These are phyloP conservation scores for Arctopsyche grandis DNA, from an alignment of 1,140 invertebrate species.

Conservation along the genomic window DNA sequence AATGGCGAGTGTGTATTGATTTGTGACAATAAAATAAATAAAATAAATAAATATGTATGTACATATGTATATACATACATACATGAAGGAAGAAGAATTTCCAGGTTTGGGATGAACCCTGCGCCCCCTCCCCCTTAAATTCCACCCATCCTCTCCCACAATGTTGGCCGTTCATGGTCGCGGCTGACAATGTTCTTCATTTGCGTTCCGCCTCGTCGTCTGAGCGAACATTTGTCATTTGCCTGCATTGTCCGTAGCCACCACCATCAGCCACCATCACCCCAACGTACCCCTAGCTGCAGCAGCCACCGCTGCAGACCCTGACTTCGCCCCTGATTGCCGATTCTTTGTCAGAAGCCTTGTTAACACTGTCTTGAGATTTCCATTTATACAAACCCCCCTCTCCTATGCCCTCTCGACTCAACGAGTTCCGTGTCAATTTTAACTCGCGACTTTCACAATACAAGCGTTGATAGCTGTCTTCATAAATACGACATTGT, in stretches of 20 bases:
- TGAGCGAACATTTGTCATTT: constrained; percentile 52
- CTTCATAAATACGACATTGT: too few relatives aligned
- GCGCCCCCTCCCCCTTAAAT: too few relatives aligned
- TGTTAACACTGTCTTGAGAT: constrained; percentile 20
- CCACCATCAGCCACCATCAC: not conserved
- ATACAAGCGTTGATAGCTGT: too few relatives aligned
- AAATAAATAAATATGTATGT: too few relatives aligned
- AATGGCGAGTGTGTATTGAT: too few relatives aligned
- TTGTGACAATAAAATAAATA: too few relatives aligned
- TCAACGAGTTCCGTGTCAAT: not conserved
- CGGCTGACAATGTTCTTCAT: constrained; percentile 53
- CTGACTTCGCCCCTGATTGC: constrained; percentile 43
- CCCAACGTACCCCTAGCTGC: not conserved
- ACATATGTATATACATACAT: too few relatives aligned
- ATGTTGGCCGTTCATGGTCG: constrained; percentile 3
- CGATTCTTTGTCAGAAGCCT: constrained; percentile 45
- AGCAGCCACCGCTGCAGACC: not conserved
- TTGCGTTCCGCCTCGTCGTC: constrained; percentile 51
- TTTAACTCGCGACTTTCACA: not conserved
- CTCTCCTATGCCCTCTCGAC: not conserved
- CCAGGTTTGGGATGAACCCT: too few relatives aligned
- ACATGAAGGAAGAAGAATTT: too few relatives aligned
- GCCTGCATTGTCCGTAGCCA: constrained; percentile 52
- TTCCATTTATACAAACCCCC: not conserved
- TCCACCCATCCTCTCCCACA: too few relatives aligned